phyloP scores from a whole-genome alignment of 2,888 invertebrate species.

The Megastigmus dorsalis region DNA sequence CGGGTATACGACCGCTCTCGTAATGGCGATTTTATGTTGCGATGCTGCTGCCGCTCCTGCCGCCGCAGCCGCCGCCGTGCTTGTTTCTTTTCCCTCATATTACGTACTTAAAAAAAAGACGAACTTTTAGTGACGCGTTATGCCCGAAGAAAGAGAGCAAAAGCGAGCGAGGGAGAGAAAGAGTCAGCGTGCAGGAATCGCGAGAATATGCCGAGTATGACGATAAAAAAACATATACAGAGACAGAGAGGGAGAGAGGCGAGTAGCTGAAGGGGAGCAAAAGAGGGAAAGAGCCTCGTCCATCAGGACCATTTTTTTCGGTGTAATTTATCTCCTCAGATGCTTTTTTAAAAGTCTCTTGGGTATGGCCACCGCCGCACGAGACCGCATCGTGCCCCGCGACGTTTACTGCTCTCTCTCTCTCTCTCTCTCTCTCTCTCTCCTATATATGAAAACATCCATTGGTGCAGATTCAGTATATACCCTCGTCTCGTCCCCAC shows the following conservation, averaged over 20 bases:
- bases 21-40: constrained; percentile 69
- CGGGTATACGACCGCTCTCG: constrained; percentile 37
- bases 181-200: background rate
- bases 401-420: constrained; percentile 50
- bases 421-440: background rate
- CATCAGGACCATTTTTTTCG: constrained; percentile 55
- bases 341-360: constrained; percentile 53
- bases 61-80: background rate
- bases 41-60: constrained; percentile 20
- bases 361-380: constrained; percentile 21
- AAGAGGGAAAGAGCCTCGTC: constrained; percentile 37
- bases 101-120: constrained; percentile 58
- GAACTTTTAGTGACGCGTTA: constrained; percentile 56
- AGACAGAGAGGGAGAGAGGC: background rate
- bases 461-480: constrained; percentile 23
- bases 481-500: background rate
- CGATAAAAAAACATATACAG: constrained; percentile 29
- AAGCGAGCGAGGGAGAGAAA: background rate
- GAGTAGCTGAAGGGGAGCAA: background rate
- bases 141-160: constrained; percentile 15
- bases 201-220: constrained; percentile 7
- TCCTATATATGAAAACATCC: background rate
- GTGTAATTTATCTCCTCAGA: constrained; percentile 55
- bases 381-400: too few relatives aligned
- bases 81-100: constrained; percentile 48